Evolutionary conservation across 2,113 vertebrate genomes (phyloP), one percentile per base, ranked within the genome.

Genomic region (Elephas maximus): DNA sequence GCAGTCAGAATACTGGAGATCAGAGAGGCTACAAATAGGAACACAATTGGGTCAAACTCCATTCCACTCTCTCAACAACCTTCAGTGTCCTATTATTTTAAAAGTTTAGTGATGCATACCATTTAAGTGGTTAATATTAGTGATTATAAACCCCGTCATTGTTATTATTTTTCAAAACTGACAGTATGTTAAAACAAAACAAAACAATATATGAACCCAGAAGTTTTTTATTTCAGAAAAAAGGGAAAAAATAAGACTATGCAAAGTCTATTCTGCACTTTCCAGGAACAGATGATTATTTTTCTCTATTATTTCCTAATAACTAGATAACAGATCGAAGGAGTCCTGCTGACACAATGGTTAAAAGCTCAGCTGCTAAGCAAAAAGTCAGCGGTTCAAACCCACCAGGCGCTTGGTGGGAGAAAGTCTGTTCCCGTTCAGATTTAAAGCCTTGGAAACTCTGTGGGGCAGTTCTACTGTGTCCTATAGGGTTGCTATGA

Each of bases 21-120:
- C 0, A 81, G 44, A 7, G 6, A 5, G 18, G 23, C 5, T 37
- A 53, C 45, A 76, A 18, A 51, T 0, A 57, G 0, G 7, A 62
- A 76, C 30, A 41, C 4, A 45, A 17, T 0, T 21, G 26, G 28
- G 45, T 4, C 24, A 9, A 45, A 33, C 37, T 44, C 5, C 2
- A 21, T 0, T 14, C 21, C 24, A 28, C 5, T 51, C 6, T 20
- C n/a, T 60, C 18, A 48, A 48, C 28, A 85, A 73, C n/a, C 48
- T 6, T 60, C 30, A 23, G 71, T 12, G 3, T 48, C 17, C 21
- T 30, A 48, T 33, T 33, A 67, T 67, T 67, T 63, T 23, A 74
- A 81, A 80, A 82, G n/a, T 41, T 45, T 2, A 71, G 1, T 44
- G 81, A 48, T 18, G 88, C 23, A 69, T 0, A 67, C 1, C 57